A percentile compares a stretch with the other conserved stretches of the same genome.
Conservation (phyloP, 1,140 invertebrate genomes). For the Drosophila mojavensis region DNA sequence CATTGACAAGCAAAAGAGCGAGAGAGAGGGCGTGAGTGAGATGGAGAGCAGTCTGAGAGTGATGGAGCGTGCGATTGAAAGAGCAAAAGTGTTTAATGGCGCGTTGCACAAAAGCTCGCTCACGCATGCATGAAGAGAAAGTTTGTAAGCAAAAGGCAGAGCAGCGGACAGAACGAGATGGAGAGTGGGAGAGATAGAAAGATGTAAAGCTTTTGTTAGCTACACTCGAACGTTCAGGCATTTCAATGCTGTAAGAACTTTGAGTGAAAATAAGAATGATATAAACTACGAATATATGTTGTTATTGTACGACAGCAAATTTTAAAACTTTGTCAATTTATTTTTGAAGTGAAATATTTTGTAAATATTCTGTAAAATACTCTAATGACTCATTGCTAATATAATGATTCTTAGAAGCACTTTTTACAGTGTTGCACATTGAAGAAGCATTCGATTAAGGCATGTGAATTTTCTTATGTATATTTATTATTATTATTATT, state of each 20-base stretch:
- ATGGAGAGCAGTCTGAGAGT: not conserved
- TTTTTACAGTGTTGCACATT: no score
- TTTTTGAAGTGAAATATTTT: no score
- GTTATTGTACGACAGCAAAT: not conserved
- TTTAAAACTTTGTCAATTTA: no score
- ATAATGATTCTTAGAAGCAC: no score
- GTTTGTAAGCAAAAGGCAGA: not conserved
- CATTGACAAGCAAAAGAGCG: slow-evolving; percentile 16
- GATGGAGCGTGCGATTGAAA: not conserved
- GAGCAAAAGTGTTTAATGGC: slow-evolving; percentile 2
- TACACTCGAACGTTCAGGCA: slow-evolving; percentile 6
- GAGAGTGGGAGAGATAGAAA: not conserved
- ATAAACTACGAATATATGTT: no score
- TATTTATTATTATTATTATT: no score
- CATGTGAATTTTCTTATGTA: no score
- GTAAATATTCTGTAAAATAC: no score
- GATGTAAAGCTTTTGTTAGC: slow-evolving; percentile 12
- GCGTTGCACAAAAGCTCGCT: slow-evolving; percentile 40
- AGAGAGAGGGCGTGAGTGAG: not conserved
- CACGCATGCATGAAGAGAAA: slow-evolving; percentile 28
- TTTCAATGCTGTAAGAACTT: not conserved
- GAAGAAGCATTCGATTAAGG: no score
- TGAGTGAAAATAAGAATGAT: not conserved
- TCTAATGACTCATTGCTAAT: no score
- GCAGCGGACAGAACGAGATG: not conserved